Conservation (phyloP, 2,888 invertebrate species). For the Sericinus montela region DNA sequence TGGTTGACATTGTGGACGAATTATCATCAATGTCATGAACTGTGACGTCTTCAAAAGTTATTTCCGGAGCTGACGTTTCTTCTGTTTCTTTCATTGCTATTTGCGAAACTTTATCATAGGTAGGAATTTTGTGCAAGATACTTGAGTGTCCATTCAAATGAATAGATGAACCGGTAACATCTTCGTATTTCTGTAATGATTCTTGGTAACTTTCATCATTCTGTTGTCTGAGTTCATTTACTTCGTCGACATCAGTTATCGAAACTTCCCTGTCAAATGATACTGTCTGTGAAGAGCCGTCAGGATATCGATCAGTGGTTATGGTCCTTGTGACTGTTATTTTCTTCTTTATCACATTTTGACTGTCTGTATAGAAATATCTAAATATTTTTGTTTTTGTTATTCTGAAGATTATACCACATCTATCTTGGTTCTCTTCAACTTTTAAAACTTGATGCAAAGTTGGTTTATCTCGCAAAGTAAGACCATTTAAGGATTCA, state of each 20-base stretch:
- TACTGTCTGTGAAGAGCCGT: slow-evolving; percentile 53
- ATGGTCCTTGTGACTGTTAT: slow-evolving; percentile 52
- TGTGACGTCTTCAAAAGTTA: slow-evolving; percentile 24
- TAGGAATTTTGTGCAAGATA: too few species aligned
- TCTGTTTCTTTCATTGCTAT: not conserved
- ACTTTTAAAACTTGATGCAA: slow-evolving; percentile 37
- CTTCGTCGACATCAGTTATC: too few species aligned
- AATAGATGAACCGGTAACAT: not conserved
- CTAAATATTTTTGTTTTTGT: slow-evolving; percentile 45
- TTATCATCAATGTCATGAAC: slow-evolving; percentile 29
- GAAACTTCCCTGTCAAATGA: too few species aligned
- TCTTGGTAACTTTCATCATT: too few species aligned
- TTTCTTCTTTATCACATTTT: slow-evolving; percentile 40
- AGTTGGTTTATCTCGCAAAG: slow-evolving; percentile 34
- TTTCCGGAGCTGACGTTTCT: slow-evolving; percentile 38
- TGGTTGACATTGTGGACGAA: slow-evolving; percentile 34
- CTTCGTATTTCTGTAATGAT: too few species aligned
- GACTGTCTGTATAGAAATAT: slow-evolving; percentile 43
- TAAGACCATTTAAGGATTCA: slow-evolving; percentile 30
- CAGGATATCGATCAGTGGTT: slow-evolving; percentile 60
- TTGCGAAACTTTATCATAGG: too few species aligned
- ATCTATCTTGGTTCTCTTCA: slow-evolving; percentile 42
- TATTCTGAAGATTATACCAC: slow-evolving; percentile 40
- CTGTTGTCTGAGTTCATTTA: too few species aligned
- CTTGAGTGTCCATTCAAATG: slow-evolving; percentile 9